Conservation (phyloP, 2,888 invertebrate genomes). For the Empis stercorea region DNA sequence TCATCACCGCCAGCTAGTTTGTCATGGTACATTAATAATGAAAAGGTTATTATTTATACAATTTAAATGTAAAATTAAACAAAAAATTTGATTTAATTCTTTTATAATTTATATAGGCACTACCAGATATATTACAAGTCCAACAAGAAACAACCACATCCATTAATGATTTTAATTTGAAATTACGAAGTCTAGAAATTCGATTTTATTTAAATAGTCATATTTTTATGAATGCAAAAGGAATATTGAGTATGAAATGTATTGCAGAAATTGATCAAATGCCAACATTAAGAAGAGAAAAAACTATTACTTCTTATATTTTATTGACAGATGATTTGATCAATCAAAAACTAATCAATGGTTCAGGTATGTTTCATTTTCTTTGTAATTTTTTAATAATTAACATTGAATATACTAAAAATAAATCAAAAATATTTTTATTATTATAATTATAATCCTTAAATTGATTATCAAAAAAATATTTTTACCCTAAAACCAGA, state of each 20-base stretch:
- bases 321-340: constrained; percentile 26
- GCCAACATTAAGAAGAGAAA: constrained; percentile 24
- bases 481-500: too few relatives aligned
- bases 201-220: constrained; percentile 30
- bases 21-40: constrained; percentile 29
- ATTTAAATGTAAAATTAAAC: too few relatives aligned
- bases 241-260: constrained; percentile 25
- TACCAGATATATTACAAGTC: constrained; percentile 22
- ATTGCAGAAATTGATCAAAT: constrained; percentile 30
- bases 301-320: constrained; percentile 21
- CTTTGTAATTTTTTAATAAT: too few relatives aligned
- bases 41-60: constrained; percentile 19
- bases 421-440: too few relatives aligned
- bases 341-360: constrained; percentile 30
- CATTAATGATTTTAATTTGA: constrained; percentile 28
- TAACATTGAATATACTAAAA: too few relatives aligned
- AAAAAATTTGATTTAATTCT: neutral
- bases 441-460: too few relatives aligned
- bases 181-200: constrained; percentile 26
- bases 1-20: constrained; percentile 27
- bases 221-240: constrained; percentile 20
- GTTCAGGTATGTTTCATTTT: constrained; percentile 21
- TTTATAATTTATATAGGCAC: constrained; percentile 17
- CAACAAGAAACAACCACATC: constrained; percentile 27
- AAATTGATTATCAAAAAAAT: too few relatives aligned